phyloP scores from a whole-genome alignment of 2,113 vertebrate species.

The Triplophysa rosa region DNA sequence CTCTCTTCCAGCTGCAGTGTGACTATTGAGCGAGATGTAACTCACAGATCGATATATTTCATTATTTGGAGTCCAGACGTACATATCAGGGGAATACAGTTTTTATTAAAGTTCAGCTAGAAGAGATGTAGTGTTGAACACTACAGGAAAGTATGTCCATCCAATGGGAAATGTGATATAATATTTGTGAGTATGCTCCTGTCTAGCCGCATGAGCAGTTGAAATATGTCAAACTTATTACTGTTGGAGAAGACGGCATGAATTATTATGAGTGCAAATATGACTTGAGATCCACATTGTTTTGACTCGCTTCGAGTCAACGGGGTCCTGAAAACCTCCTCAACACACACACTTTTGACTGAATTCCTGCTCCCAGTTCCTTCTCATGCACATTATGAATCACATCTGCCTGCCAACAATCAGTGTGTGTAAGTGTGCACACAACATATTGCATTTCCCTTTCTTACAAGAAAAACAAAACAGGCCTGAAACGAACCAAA shows the following conservation, averaged over 20 bases:
- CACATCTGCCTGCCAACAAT: not conserved
- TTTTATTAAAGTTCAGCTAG: slow-evolving; percentile 77
- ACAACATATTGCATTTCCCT: not conserved
- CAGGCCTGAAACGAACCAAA: not conserved
- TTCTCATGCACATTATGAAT: slow-evolving; percentile 9
- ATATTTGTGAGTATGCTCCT: slow-evolving; percentile 27
- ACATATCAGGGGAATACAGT: slow-evolving; percentile 69
- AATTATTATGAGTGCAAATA: not conserved
- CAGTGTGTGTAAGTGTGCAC: not conserved
- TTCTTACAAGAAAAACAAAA: not conserved
- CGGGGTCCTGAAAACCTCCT: not conserved
- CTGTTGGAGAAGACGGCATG: not conserved
- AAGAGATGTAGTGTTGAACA: slow-evolving; percentile 58
- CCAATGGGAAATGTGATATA: slow-evolving; percentile 48
- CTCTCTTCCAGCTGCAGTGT: slow-evolving; percentile 31
- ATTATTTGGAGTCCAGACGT: slow-evolving; percentile 73
- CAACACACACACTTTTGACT: not conserved
- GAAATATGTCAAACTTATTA: slow-evolving; percentile 5
- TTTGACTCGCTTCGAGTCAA: not conserved
- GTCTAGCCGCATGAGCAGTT: not conserved
- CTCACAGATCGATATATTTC: slow-evolving; percentile 78
- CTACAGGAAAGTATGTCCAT: slow-evolving; percentile 22
- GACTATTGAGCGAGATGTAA: slow-evolving; percentile 67
- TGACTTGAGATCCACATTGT: not conserved
- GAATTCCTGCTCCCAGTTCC: not conserved